Evolutionary conservation across 2,888 invertebrate genomes (phyloP), one percentile per base, ranked within the genome.

Genomic region (Leucoptera coffeella): DNA sequence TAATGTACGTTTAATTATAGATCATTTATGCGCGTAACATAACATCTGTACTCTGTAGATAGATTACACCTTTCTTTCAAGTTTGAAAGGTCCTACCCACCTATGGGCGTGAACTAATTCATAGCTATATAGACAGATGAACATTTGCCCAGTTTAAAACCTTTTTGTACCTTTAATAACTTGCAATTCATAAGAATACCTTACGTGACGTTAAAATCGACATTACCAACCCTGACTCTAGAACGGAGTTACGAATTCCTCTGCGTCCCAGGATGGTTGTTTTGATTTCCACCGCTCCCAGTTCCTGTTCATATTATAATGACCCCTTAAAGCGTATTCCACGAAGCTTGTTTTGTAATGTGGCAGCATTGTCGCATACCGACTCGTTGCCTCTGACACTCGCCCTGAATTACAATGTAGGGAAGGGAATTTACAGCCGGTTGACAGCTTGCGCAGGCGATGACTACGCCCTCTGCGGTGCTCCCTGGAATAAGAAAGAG

Each of bases 401-500:
- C 60, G 50, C 53, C 56, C 61, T 59, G 67, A 65, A 65, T 67
- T 52, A 58, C 61, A 64, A 67, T 64, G 57, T 50, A 48, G 41
- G 53, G 56, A 52, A 57, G n/a, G n/a, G n/a, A n/a, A 61, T 49
- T 49, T 17, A 57, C 58, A 53, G 56, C 50, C 50, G 48, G 48
- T 45, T 47, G 47, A 43, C 25, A 17, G 15, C 24, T 14, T 20
- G 13, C 8, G 22, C 39, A n/a, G n/a, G n/a, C n/a, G n/a, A n/a
- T n/a, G n/a, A n/a, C n/a, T n/a, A n/a, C n/a, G n/a, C 40, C 38
- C 50, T 43, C 57, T 58, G 54, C 56, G 55, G 56, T 56, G 61
- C 60, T 62, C 61, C 51, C 47, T 59, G 60, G 65, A 65, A 65
- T 67, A 64, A 64, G 62, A 67, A 69, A 42, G 55, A 64, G 59